Conservation (phyloP, 2,113 vertebrate species). For the Lontra canadensis region DNA sequence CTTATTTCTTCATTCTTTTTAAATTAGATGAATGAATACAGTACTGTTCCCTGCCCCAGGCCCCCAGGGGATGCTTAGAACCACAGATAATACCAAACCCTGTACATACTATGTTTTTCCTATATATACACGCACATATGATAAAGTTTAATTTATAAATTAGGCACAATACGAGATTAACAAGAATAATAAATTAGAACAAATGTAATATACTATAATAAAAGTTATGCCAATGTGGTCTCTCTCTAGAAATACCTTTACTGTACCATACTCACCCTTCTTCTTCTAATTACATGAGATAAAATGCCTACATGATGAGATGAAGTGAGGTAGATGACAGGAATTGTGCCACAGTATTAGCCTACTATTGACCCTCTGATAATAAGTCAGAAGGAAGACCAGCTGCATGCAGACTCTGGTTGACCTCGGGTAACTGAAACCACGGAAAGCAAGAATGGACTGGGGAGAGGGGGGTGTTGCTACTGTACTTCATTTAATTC, state of each 20-base stretch:
- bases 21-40: background rate
- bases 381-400: background rate
- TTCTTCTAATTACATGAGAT: background rate
- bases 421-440: background rate
- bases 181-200: background rate
- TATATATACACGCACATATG: background rate
- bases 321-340: background rate
- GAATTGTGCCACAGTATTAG: background rate
- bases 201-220: background rate
- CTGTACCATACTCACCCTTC: background rate
- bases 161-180: background rate
- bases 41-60: background rate
- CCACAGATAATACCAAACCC: background rate
- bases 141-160: background rate
- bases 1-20: conserved; percentile 5
- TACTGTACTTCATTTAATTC: background rate
- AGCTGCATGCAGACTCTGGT: background rate
- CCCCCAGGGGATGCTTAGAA: background rate
- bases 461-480: background rate
- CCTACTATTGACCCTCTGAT: background rate
- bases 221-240: background rate
- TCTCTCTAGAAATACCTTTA: background rate
- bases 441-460: background rate
- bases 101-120: background rate
- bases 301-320: background rate